Evolutionary conservation across 35 echinoderm and acorn worm genomes (phyloP), one percentile per base, ranked within the genome.

Genomic region (Strongylocentrotus purpuratus): DNA sequence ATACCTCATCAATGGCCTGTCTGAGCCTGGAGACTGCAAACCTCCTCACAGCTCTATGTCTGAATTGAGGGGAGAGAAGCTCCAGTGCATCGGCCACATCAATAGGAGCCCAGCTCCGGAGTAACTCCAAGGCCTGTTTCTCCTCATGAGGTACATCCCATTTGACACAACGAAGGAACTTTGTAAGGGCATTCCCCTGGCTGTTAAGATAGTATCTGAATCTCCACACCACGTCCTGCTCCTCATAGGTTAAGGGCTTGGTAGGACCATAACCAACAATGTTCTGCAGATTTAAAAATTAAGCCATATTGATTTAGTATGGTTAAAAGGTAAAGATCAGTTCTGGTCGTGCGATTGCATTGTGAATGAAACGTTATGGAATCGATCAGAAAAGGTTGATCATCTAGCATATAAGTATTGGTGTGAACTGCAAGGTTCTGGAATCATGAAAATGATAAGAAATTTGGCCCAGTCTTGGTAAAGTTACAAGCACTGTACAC

Each of bases 161-260:
- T 86, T 99, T 99, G 61, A 98, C 97, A 61, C 97, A 98, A 71
- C 97, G 97, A 14, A 99, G 95, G 90, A 99, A 99, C 96, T 99
- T 99, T 10, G 98, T 99, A 4, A 99, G 96, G 12, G 98, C 98
- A 55, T 96, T 95, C 91, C 97, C 97, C 92, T 99, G 98, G 94
- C 97, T 97, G 94, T 97, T 98, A 33, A 99, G 95, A 93, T 98
- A 99, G 94, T 97, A 99, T n/a, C 98, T 88, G 78, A 98, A 98
- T 71, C 96, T 87, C 98, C 98, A 99, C 9, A 99, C 94, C 41
- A 99, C 94, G 90, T 99, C 98, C 91, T 95, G 94, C 88, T 98
- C 97, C 87, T 98, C 97, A 58, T 97, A 97, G 4, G 96, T 98
- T 10, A 98, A 61, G 9, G 95, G 78, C 46, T 98, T 98, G 88